Evolutionary conservation across 2,888 invertebrate species (phyloP), one percentile per base, ranked within the genome.

Genomic region (Lucinisca nassula): DNA sequence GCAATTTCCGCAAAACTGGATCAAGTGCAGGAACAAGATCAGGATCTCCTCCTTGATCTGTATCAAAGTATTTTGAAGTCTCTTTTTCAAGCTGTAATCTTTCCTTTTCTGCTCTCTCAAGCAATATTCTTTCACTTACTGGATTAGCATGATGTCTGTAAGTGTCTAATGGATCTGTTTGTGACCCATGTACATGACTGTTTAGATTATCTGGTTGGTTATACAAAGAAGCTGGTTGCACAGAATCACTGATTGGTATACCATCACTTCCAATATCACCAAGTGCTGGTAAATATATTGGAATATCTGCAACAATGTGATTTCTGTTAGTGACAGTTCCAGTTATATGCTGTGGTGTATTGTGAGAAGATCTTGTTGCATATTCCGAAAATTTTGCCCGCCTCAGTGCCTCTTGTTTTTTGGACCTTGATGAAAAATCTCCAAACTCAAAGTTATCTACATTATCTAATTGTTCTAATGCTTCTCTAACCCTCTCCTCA

Each of bases 301-400:
- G 90, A 61, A 90, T 83, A 76, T 90, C 90, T 27, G 90, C 90
- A 67, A 90, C 84, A 70, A 87, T 87, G 72, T 90, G 90, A 32
- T 85, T 83, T 79, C 87, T 83, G 51, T 76, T 82, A 12, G 61
- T 35, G 6, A 76, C 32, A 45, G 51, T 84, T 49, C 78, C 85
- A 17, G 85, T 67, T 21, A 67, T 35, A 32, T 87, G 67, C 6
- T 85, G 74, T 14, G 89, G 85, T 40, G 83, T 82, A 37, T 87
- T 85, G 10, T 12, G 30, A 21, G n/a, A 21, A 21, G 67, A 6
- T 35, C 24, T 67, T 35, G 12, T 12, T 6, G 67, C 32, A 51
- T 51, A 55, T 37, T 55, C 55, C 30, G 77, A 4, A 37, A 38
- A 30, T 8, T 58, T 51, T n/a, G 77, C 24, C 12, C 38, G 21